Evolutionary conservation across 1,140 invertebrate species (phyloP).

Genomic region (Paramacrobiotus metropolitanus): DNA sequence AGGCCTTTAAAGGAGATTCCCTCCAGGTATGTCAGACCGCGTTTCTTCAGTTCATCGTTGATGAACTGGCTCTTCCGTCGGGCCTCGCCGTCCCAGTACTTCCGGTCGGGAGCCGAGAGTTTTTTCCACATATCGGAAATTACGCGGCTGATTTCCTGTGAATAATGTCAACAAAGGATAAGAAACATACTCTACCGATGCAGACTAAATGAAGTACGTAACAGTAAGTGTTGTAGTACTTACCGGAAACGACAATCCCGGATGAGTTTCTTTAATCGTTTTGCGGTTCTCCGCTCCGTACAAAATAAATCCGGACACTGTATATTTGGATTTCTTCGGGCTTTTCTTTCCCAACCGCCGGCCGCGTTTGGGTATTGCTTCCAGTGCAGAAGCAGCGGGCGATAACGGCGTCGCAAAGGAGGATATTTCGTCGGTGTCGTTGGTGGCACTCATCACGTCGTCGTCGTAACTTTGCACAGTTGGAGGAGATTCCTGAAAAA

Average conservation of each 20-base stretch:
- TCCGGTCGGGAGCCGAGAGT: not conserved
- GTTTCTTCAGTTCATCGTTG: not conserved
- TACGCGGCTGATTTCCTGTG: not conserved
- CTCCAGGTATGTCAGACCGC: not conserved
- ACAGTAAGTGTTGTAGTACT: not conserved
- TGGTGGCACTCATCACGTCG: not conserved
- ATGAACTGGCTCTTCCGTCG: not conserved
- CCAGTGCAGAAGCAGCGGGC: not conserved
- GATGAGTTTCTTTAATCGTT: not conserved
- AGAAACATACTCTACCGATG: not conserved
- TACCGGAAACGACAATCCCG: not conserved
- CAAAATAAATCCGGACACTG: not conserved
- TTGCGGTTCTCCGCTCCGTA: not conserved
- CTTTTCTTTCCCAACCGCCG: not conserved
- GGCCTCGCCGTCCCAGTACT: not conserved
- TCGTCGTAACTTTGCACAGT: not conserved
- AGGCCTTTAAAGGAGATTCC: not conserved
- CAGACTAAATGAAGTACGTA: not conserved
- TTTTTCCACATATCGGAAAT: not conserved
- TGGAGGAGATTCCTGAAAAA: not conserved
- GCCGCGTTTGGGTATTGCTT: not conserved
- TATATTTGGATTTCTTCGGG: not conserved
- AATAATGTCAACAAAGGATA: not conserved
- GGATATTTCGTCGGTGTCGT: not conserved
- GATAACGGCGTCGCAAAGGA: not conserved